These are phyloP conservation scores for Serinus canaria DNA, from an alignment of 2,113 vertebrate species.

Conservation along the genomic window DNA sequence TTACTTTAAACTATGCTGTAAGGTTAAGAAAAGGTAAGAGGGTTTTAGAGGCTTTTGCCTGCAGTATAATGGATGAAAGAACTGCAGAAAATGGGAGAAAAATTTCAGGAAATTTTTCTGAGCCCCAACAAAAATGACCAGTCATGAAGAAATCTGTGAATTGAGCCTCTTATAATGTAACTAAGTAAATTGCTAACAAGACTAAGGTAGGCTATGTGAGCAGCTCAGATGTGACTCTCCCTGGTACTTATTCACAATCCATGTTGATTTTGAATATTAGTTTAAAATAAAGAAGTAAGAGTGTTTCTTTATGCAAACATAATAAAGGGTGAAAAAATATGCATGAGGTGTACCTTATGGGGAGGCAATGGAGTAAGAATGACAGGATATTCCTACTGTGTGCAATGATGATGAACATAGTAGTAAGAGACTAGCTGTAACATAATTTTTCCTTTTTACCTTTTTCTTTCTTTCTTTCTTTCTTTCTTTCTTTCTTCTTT, in stretches of 20 bases:
- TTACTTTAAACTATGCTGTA: conserved; percentile 8
- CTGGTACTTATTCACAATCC: not conserved
- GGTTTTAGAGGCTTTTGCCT: conserved; percentile 20
- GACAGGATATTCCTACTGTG: not conserved
- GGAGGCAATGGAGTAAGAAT: not conserved
- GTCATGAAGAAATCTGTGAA: not conserved
- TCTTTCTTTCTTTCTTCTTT: too few relatives aligned
- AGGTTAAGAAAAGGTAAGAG: not conserved
- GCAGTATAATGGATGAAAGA: conserved; percentile 23
- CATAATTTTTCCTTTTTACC: fast-evolving
- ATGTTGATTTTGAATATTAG: not conserved
- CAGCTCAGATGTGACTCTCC: not conserved
- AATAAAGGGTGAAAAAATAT: not conserved
- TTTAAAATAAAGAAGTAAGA: not conserved
- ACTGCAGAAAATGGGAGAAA: conserved; percentile 34
- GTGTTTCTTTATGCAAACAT: not conserved
- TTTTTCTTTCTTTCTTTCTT: too few relatives aligned
- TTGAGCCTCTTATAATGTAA: not conserved
- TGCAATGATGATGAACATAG: not conserved
- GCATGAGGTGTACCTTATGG: not conserved
- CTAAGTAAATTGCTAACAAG: not conserved
- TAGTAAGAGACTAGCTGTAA: not conserved
- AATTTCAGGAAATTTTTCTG: not conserved
- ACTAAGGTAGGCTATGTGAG: not conserved
- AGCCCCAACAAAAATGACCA: not conserved